These are phyloP conservation scores for Phocoena sinus DNA, from an alignment of 2,113 vertebrate genomes.

Conservation along the genomic window DNA sequence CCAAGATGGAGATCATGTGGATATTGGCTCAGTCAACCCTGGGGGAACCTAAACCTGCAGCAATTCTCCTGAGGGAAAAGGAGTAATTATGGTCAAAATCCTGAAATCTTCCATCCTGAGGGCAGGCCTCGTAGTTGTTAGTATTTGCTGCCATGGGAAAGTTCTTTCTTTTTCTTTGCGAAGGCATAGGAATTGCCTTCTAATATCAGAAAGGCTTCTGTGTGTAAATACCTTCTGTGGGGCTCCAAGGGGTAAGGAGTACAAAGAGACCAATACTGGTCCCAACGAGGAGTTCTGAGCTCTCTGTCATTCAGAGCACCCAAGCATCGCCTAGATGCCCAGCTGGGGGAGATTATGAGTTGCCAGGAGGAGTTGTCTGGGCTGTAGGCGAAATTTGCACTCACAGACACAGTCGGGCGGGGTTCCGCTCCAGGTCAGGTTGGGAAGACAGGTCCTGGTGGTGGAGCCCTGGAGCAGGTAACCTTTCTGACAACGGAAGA, in stretches of 20 bases:
- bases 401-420: slow-evolving; percentile 95
- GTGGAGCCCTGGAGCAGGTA: slow-evolving; percentile 97
- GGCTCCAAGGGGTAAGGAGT: not conserved
- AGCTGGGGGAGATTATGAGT: not conserved
- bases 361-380: not conserved
- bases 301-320: not conserved
- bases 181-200: not conserved
- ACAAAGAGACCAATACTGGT: not conserved
- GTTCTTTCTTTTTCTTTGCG: not conserved
- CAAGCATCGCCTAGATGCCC: not conserved
- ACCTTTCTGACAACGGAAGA: slow-evolving; percentile 95
- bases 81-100: not conserved
- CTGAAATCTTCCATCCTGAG: not conserved
- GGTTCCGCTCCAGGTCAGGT: slow-evolving; percentile 96
- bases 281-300: not conserved
- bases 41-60: not conserved
- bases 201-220: not conserved
- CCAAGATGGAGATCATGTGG: not conserved
- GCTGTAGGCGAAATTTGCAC: slow-evolving; percentile 58
- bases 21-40: not conserved
- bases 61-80: not conserved
- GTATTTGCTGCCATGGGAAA: not conserved
- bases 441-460: slow-evolving; percentile 94
- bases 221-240: not conserved
- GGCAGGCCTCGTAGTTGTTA: not conserved